phyloP scores from a whole-genome alignment of 2,888 invertebrate genomes.

The Apodemia duryi region DNA sequence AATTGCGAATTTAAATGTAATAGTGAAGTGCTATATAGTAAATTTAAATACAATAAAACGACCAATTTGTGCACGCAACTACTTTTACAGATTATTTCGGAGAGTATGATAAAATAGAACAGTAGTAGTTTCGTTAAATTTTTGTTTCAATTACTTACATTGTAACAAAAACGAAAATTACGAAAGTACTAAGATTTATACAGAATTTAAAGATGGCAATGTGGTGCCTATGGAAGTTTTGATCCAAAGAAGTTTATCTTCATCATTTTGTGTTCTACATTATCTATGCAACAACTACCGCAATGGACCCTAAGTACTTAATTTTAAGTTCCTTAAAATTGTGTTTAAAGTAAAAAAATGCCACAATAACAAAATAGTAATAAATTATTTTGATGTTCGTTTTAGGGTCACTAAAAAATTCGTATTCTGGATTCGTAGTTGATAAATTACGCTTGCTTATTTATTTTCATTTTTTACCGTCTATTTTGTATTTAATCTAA shows the following conservation, averaged over 20 bases:
- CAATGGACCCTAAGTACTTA: constrained; percentile 56
- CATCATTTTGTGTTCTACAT: constrained; percentile 33
- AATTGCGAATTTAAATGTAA: not conserved
- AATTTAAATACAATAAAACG: not conserved
- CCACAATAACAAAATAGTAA: no score
- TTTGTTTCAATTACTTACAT: no score
- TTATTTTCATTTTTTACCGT: constrained; percentile 27
- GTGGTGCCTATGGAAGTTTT: constrained; percentile 25
- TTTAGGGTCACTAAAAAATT: no score
- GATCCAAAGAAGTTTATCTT: constrained; percentile 18
- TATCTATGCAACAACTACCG: constrained; percentile 44
- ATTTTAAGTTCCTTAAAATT: constrained; percentile 24
- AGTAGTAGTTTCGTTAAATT: not conserved
- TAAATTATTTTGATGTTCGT: no score
- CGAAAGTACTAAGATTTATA: not conserved
- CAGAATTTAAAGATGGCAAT: constrained; percentile 7
- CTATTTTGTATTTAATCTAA: constrained; percentile 39
- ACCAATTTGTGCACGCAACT: not conserved
- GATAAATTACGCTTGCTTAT: constrained; percentile 22
- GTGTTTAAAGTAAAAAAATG: no score
- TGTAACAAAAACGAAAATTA: no score
- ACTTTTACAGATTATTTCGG: not conserved
- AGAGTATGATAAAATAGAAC: not conserved
- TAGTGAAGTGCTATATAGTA: constrained; percentile 5
- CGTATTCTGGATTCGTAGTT: constrained; percentile 7